Percentiles rank a stretch among this genome's conserved stretches.
phyloP scores from a whole-genome alignment of 2,888 invertebrate genomes.

The Andricus curvator region DNA sequence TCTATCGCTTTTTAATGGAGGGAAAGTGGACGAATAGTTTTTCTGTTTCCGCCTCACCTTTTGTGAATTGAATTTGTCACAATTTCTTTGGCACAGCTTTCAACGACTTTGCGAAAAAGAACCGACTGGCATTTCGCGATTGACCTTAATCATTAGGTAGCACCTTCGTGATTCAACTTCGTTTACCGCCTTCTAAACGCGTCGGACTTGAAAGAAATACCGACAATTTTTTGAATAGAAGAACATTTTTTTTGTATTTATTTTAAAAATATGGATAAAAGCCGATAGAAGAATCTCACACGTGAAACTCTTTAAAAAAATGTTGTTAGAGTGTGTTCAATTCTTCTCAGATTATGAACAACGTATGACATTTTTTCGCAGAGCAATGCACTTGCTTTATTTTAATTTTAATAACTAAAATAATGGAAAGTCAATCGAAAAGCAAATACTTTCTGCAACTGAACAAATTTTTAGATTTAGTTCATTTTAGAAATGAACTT shows the following conservation, averaged over 20 bases:
- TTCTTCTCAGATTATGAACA: too few species aligned
- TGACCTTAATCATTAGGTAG: constrained; percentile 68
- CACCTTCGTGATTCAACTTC: constrained; percentile 73
- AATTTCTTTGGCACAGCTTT: constrained; percentile 35
- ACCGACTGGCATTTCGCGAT: constrained; percentile 63
- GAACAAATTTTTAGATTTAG: too few species aligned
- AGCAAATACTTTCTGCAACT: too few species aligned
- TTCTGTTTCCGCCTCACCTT: constrained; percentile 30
- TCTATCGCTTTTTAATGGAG: constrained; percentile 53
- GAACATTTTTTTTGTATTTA: background rate
- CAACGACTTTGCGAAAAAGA: constrained; percentile 39
- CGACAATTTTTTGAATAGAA: background rate
- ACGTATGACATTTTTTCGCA: too few species aligned
- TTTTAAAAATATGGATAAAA: background rate
- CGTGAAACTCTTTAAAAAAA: too few species aligned
- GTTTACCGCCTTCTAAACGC: constrained; percentile 43
- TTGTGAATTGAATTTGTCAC: constrained; percentile 17
- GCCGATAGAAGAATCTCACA: too few species aligned
- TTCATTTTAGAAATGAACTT: background rate
- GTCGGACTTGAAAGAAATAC: background rate
- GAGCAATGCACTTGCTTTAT: too few species aligned
- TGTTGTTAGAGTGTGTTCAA: too few species aligned
- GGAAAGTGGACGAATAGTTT: constrained; percentile 61
- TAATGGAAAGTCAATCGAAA: too few species aligned
- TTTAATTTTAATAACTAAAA: too few species aligned